Percentiles rank a stretch among this genome's conserved stretches.
These are phyloP conservation scores for Idaea biselata DNA, from an alignment of 2,888 invertebrate species.

Conservation along the genomic window DNA sequence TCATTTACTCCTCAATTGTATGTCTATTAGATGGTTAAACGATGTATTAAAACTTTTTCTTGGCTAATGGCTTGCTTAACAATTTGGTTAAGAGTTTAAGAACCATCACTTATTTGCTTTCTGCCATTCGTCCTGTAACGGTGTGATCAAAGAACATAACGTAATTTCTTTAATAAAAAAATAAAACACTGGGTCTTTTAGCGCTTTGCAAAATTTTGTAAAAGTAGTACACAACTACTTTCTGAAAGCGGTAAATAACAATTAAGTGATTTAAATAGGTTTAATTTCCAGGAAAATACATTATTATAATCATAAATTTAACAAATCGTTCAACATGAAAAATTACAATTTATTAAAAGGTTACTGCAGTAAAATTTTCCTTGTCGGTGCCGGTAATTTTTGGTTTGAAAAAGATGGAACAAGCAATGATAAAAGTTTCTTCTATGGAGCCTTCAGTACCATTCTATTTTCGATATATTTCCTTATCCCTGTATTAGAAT, in stretches of 20 bases:
- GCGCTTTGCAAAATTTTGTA: background rate
- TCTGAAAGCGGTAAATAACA: no score
- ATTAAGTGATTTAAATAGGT: no score
- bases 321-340: slow-evolving; percentile 44
- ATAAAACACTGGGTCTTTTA: background rate
- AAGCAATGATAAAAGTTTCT: slow-evolving; percentile 48
- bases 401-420: slow-evolving; percentile 57
- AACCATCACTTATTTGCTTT: background rate
- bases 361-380: slow-evolving; percentile 51
- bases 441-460: slow-evolving; percentile 46
- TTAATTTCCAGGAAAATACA: no score
- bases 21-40: slow-evolving; percentile 5
- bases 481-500: slow-evolving; percentile 62
- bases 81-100: slow-evolving; percentile 10
- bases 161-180: background rate
- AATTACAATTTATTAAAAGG: slow-evolving; percentile 54
- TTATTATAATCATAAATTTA: no score
- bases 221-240: background rate
- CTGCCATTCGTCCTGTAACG: background rate
- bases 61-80: slow-evolving; percentile 6
- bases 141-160: background rate
- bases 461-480: slow-evolving; percentile 49
- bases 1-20: slow-evolving; percentile 4
- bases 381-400: slow-evolving; percentile 62
- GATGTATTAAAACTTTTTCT: slow-evolving; percentile 20